These are phyloP conservation scores for Caracal caracal DNA, from an alignment of 2,113 vertebrate species.

Conservation along the genomic window DNA sequence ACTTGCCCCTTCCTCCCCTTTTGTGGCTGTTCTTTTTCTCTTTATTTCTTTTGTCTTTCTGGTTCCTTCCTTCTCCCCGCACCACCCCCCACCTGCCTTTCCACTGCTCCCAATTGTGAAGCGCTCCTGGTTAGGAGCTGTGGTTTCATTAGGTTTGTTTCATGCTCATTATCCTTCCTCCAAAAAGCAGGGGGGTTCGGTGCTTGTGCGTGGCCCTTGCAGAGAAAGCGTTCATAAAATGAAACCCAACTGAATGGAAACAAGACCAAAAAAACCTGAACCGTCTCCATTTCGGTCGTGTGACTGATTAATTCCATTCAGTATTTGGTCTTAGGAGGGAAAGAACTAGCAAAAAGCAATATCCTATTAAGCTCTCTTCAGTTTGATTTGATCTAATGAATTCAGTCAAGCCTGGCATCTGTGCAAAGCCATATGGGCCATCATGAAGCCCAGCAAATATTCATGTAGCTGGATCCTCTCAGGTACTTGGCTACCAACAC, in stretches of 20 bases:
- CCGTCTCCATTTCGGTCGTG: neutral
- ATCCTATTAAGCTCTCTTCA: conserved; percentile 9
- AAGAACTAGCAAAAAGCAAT: conserved; percentile 38
- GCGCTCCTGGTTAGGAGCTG: neutral
- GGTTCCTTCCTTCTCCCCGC: neutral
- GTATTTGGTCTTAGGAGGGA: neutral
- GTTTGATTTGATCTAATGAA: conserved; percentile 68
- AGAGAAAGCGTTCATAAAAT: conserved; percentile 37
- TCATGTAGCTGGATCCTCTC: conserved; percentile 60
- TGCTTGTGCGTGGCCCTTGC: neutral
- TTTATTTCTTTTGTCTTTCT: neutral
- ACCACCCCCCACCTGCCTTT: neutral
- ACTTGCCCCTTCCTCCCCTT: neutral
- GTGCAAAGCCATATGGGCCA: conserved; percentile 67
- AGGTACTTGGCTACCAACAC: conserved; percentile 51
- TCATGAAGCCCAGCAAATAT: conserved; percentile 65
- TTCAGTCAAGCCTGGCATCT: conserved; percentile 62
- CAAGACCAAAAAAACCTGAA: neutral
- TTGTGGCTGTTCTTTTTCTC: neutral
- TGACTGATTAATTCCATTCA: neutral
- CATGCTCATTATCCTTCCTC: neutral
- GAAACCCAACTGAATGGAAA: neutral
- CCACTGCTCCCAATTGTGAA: neutral
- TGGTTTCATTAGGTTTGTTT: neutral
- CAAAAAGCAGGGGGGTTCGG: conserved; percentile 21